These are phyloP conservation scores for Synanthedon tipuliformis DNA, from an alignment of 2,888 invertebrate genomes.

Conservation along the genomic window DNA sequence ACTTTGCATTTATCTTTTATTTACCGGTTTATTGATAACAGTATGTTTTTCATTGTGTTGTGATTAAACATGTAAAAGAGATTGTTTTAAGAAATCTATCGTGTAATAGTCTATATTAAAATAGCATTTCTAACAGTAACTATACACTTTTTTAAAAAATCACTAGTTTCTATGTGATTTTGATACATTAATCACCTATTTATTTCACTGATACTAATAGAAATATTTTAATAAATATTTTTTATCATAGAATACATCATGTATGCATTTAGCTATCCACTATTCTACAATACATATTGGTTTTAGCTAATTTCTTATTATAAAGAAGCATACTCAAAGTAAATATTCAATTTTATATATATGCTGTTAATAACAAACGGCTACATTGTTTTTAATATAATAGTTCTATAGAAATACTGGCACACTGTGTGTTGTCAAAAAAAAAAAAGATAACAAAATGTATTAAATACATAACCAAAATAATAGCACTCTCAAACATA, in stretches of 20 bases:
- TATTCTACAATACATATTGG: slow-evolving; percentile 38
- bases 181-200: background rate
- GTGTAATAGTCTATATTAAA: too few species aligned
- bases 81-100: slow-evolving; percentile 22
- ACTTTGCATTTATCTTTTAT: too few species aligned
- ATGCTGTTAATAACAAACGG: slow-evolving; percentile 40
- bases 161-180: slow-evolving; percentile 36
- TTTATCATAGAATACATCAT: background rate
- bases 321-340: slow-evolving; percentile 62
- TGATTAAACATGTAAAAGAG: slow-evolving; percentile 14
- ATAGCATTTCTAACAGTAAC: too few species aligned
- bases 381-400: slow-evolving; percentile 44
- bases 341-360: slow-evolving; percentile 38
- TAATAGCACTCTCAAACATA: slow-evolving; percentile 50
- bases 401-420: slow-evolving; percentile 51
- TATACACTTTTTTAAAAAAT: slow-evolving; percentile 8
- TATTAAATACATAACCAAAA: slow-evolving; percentile 45
- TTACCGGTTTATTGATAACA: too few species aligned
- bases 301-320: slow-evolving; percentile 47
- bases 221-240: background rate
- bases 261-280: background rate
- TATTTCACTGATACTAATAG: background rate
- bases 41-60: too few species aligned
- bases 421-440: slow-evolving; percentile 54
- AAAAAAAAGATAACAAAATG: slow-evolving; percentile 22